Evolutionary conservation across 1,140 invertebrate species (phyloP).

Genomic region (Penaeus vannamei): DNA sequence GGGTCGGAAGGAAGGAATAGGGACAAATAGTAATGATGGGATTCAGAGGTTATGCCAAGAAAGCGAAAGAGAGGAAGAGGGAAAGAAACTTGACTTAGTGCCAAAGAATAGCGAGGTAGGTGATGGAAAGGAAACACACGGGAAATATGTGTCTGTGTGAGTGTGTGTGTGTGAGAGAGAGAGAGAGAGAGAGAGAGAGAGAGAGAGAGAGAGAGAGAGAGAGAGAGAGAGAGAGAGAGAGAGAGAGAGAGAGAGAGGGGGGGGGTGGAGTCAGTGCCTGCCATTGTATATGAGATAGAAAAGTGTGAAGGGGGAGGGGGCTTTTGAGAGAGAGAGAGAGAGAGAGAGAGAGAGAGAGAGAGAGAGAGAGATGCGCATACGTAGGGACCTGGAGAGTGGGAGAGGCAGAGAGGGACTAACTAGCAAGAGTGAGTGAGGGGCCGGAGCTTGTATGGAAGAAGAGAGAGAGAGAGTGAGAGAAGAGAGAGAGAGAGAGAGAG

Average conservation of each 20-base stretch:
- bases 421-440: background rate
- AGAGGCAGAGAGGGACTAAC: background rate
- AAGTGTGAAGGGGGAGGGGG: slow-evolving; percentile 17
- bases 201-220: no score
- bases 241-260: background rate
- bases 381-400: background rate
- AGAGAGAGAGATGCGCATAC: background rate
- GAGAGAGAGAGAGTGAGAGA: slow-evolving; percentile 21
- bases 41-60: no score
- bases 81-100: no score
- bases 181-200: no score
- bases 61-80: no score
- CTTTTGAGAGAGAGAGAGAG: slow-evolving; percentile 24
- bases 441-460: background rate
- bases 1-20: no score
- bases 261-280: background rate
- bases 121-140: no score
- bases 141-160: no score
- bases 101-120: no score
- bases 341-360: slow-evolving; percentile 23
- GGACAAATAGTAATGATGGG: no score
- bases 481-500: background rate
- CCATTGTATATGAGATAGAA: slow-evolving; percentile 28
- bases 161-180: no score
- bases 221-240: no score